phyloP scores from a whole-genome alignment of 2,888 invertebrate genomes.

The Andrena chrysosceles region DNA sequence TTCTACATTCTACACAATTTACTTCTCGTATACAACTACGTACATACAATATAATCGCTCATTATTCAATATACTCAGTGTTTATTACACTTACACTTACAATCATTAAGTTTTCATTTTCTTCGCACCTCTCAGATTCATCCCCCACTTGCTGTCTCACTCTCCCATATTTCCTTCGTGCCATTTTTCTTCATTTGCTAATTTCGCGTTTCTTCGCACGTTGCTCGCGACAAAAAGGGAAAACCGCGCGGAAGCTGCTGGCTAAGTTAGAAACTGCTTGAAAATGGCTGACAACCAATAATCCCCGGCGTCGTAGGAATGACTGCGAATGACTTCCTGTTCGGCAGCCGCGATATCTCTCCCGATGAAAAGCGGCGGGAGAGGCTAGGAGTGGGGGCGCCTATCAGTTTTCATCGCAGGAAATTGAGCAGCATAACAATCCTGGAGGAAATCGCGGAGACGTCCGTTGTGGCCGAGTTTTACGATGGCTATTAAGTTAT shows the following conservation, averaged over 20 bases:
- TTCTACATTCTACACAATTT: no score
- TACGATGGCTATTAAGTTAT: conserved; percentile 62
- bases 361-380: neutral
- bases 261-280: no score
- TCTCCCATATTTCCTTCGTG: no score
- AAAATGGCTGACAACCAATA: neutral
- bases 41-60: no score
- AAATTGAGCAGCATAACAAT: conserved; percentile 46
- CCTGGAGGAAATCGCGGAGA: conserved; percentile 52
- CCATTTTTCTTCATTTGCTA: neutral
- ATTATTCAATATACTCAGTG: no score
- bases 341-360: neutral
- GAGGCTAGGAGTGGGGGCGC: no score
- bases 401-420: conserved; percentile 20
- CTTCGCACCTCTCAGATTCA: no score
- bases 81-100: no score
- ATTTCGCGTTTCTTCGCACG: neutral
- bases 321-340: neutral
- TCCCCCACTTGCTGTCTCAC: no score
- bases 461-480: conserved; percentile 45
- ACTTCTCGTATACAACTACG: no score
- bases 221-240: neutral
- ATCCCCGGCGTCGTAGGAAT: neutral
- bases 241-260: neutral
- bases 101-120: no score